A percentile compares a stretch with the other conserved stretches of the same genome.
These are phyloP conservation scores for Meghimatium bilineatum DNA, from an alignment of 2,888 invertebrate species.

Conservation along the genomic window DNA sequence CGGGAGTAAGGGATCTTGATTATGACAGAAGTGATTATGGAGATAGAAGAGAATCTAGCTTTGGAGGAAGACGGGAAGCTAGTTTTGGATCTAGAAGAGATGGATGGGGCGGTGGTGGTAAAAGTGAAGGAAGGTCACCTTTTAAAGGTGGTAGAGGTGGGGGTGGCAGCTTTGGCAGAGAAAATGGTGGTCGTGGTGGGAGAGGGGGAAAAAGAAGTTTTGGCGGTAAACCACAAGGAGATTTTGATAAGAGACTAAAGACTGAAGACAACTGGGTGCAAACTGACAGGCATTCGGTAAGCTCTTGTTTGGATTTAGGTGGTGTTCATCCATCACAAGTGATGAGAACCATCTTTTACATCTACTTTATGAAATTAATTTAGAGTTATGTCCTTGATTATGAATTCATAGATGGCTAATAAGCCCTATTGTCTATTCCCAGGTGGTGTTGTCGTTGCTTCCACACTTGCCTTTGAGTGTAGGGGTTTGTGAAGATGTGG, in stretches of 20 bases:
- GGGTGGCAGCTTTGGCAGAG: conserved; percentile 8
- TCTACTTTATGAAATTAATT: no score
- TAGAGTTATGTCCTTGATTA: no score
- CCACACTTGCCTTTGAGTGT: no score
- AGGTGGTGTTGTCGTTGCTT: no score
- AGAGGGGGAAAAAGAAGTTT: conserved; percentile 24
- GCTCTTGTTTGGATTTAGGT: not conserved
- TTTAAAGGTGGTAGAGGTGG: conserved; percentile 2
- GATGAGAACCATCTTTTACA: no score
- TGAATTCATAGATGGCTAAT: no score
- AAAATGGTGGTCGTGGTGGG: not conserved
- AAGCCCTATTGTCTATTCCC: no score
- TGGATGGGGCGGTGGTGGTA: conserved; percentile 14
- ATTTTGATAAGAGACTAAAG: not conserved
- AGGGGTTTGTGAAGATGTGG: no score
- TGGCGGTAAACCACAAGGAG: conserved; percentile 6
- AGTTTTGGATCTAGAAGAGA: not conserved
- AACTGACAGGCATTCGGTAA: conserved; percentile 46
- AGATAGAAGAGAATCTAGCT: not conserved
- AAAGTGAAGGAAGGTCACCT: not conserved
- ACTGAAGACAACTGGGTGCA: conserved; percentile 44
- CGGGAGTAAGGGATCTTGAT: not conserved
- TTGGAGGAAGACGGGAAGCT: not conserved
- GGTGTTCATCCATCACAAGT: no score
- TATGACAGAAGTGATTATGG: not conserved